phyloP scores from a whole-genome alignment of 2,888 invertebrate species.

The Lasioglossum oenotherae region DNA sequence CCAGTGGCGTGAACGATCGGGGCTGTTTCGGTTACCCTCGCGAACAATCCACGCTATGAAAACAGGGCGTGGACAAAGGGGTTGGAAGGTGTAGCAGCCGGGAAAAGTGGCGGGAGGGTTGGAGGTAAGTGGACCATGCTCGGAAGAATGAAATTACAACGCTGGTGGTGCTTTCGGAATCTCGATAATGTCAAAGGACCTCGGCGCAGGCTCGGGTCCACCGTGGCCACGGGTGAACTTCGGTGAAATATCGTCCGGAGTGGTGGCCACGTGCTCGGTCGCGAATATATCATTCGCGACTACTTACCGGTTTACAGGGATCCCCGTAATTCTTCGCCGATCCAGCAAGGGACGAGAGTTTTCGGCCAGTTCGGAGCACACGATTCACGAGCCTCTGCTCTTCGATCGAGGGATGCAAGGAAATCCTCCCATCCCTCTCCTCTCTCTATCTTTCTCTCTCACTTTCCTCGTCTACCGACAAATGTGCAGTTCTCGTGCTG shows the following conservation, averaged over 20 bases:
- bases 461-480: constrained; percentile 27
- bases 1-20: background rate
- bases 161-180: constrained; percentile 71
- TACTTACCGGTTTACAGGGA: constrained; percentile 67
- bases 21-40: background rate
- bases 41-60: constrained; percentile 22
- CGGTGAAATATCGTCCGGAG: constrained; percentile 71
- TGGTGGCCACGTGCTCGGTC: constrained; percentile 69
- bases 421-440: constrained; percentile 44
- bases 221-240: constrained; percentile 50
- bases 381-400: constrained; percentile 45
- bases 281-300: constrained; percentile 77
- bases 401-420: constrained; percentile 48
- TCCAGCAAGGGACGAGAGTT: constrained; percentile 46
- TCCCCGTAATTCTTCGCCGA: constrained; percentile 66
- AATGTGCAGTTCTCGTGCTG: constrained; percentile 59
- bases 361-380: constrained; percentile 27
- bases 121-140: background rate
- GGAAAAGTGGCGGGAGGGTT: background rate
- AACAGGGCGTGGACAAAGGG: constrained; percentile 8
- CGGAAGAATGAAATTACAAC: constrained; percentile 66
- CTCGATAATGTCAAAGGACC: constrained; percentile 74
- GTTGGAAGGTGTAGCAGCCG: background rate
- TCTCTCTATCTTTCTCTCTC: background rate
- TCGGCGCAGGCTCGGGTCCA: constrained; percentile 31